Conservation (phyloP, 53 echinoderm and acorn worm species). For the Echinarachnius parma region DNA sequence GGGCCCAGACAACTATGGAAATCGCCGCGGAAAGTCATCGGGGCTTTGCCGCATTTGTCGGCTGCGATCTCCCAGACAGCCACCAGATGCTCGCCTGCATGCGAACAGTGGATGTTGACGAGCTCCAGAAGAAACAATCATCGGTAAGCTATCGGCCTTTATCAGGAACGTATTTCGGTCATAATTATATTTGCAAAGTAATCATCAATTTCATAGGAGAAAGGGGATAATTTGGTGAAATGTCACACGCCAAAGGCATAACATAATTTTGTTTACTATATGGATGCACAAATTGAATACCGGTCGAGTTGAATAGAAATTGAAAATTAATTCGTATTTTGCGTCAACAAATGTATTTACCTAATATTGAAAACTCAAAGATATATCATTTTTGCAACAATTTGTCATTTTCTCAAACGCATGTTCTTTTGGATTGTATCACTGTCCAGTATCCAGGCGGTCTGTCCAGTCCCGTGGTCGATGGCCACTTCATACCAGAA, state of each 20-base stretch:
- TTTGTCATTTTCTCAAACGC: background rate
- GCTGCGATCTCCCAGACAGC: background rate
- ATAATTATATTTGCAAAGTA: too few relatives aligned
- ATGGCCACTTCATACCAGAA: constrained; percentile 60
- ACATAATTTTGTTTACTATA: too few relatives aligned
- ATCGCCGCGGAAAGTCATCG: background rate
- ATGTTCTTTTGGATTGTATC: background rate
- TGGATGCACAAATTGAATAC: too few relatives aligned
- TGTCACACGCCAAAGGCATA: too few relatives aligned
- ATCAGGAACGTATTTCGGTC: too few relatives aligned
- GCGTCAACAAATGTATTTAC: too few relatives aligned
- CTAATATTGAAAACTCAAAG: too few relatives aligned
- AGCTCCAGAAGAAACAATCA: background rate
- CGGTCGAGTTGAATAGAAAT: too few relatives aligned
- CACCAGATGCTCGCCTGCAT: constrained; percentile 6
- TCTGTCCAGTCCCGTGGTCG: constrained; percentile 57
- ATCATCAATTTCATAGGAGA: too few relatives aligned
- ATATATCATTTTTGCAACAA: background rate
- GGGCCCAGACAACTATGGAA: constrained; percentile 21
- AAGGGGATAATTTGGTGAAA: too few relatives aligned
- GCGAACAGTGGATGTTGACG: background rate
- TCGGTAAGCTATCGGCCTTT: too few relatives aligned
- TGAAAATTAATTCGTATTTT: too few relatives aligned
- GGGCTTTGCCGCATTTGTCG: constrained; percentile 2
- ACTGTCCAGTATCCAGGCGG: background rate